A percentile compares a stretch with the other conserved stretches of the same genome.
Evolutionary conservation across 2,888 invertebrate genomes (phyloP).

Genomic region (Hipparchia semele): DNA sequence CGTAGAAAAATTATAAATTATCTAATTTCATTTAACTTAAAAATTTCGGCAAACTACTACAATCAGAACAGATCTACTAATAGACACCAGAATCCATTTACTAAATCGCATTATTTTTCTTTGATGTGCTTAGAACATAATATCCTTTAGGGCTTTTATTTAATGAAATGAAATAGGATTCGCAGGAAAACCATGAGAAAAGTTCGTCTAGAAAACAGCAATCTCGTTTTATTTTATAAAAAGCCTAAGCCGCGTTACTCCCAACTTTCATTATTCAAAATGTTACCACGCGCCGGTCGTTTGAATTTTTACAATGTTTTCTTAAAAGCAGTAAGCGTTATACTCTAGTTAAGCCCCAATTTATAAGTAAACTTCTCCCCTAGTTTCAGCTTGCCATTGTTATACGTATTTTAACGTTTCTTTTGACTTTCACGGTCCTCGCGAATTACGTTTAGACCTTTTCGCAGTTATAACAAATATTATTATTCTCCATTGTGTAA

Average conservation of each 20-base stretch:
- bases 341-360: conserved; percentile 24
- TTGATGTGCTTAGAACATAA: neutral
- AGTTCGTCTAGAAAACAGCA: conserved; percentile 8
- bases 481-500: conserved; percentile 14
- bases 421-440: conserved; percentile 19
- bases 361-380: conserved; percentile 30
- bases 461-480: conserved; percentile 21
- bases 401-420: conserved; percentile 22
- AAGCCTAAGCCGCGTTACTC: conserved; percentile 15
- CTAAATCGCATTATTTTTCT: neutral
- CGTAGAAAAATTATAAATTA: no score
- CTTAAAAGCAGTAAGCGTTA: conserved; percentile 30
- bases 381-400: conserved; percentile 26
- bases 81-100: neutral
- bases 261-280: conserved; percentile 23
- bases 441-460: conserved; percentile 18
- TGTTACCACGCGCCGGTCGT: conserved; percentile 25
- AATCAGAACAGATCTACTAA: no score
- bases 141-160: neutral
- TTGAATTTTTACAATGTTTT: conserved; percentile 29
- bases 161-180: neutral
- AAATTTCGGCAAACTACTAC: no score
- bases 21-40: no score
- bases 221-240: conserved; percentile 17
- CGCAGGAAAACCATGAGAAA: neutral